Evolutionary conservation across 2,797 vertebrate species (phyloP).

Genomic region (Eulemur rubriventer): DNA sequence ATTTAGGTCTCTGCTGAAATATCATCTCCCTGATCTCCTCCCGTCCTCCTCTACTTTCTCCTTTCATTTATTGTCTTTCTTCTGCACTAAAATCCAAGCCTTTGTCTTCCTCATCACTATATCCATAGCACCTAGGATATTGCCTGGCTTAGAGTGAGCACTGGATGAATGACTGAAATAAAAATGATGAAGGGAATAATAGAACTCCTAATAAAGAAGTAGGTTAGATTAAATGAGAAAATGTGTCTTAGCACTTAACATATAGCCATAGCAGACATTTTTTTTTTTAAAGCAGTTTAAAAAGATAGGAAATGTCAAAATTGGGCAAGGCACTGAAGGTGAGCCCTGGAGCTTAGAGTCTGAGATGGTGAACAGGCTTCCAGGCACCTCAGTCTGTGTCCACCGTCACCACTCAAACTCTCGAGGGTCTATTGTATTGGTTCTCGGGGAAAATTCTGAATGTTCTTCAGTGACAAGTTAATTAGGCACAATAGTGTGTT

Average conservation of each 20-base stretch:
- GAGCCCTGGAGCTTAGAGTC: neutral
- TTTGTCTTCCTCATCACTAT: neutral
- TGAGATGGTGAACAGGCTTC: neutral
- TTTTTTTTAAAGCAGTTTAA: neutral
- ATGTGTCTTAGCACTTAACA: neutral
- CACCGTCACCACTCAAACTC: neutral
- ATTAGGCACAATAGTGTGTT: neutral
- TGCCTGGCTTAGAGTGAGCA: neutral
- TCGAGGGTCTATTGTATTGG: neutral
- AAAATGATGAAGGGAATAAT: neutral
- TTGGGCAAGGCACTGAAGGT: neutral
- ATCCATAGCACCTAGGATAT: neutral
- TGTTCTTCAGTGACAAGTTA: neutral
- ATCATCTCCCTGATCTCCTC: neutral
- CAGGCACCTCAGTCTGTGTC: neutral
- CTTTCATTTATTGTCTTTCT: neutral
- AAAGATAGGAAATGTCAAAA: neutral
- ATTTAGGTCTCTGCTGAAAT: neutral
- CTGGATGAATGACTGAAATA: neutral
- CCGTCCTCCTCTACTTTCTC: neutral
- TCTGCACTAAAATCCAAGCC: neutral
- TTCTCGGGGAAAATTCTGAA: neutral
- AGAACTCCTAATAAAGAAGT: neutral
- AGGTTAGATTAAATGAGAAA: neutral
- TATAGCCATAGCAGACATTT: neutral